These are phyloP conservation scores for Andricus quercusramuli DNA, from an alignment of 2,888 invertebrate genomes.

Conservation along the genomic window DNA sequence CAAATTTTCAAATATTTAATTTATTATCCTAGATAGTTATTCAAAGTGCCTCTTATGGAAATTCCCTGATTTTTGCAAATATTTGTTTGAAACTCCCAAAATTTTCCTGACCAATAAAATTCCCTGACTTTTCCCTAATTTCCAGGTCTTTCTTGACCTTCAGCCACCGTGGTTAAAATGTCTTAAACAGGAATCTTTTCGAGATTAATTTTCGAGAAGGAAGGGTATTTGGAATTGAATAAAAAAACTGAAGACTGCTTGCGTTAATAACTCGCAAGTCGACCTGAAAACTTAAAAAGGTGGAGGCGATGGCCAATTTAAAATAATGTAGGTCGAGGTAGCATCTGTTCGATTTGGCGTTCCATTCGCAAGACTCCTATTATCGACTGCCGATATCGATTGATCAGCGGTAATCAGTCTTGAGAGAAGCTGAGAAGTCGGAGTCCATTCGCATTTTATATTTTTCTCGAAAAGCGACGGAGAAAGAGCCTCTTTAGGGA, in stretches of 20 bases:
- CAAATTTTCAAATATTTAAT: too few species aligned
- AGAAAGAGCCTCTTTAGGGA: slow-evolving; percentile 44
- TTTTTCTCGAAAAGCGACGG: slow-evolving; percentile 34
- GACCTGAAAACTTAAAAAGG: slow-evolving; percentile 24
- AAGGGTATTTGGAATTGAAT: background rate
- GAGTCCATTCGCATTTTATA: slow-evolving; percentile 31
- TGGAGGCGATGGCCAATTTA: slow-evolving; percentile 33
- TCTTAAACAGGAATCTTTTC: background rate
- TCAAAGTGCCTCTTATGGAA: too few species aligned
- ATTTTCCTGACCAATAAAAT: too few species aligned
- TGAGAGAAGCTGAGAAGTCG: slow-evolving; percentile 24
- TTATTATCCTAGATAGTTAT: too few species aligned
- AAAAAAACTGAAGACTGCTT: slow-evolving; percentile 7
- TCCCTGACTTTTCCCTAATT: too few species aligned
- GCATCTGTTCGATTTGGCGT: slow-evolving; percentile 35
- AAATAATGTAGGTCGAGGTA: slow-evolving; percentile 33
- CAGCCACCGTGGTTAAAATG: background rate
- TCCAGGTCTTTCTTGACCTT: too few species aligned
- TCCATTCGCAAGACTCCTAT: slow-evolving; percentile 21
- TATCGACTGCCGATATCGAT: slow-evolving; percentile 35
- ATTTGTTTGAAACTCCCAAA: too few species aligned
- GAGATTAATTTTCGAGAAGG: slow-evolving; percentile 7
- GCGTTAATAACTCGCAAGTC: slow-evolving; percentile 12
- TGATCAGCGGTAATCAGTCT: slow-evolving; percentile 31
- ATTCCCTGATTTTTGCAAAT: too few species aligned